Percentiles rank a stretch among this genome's conserved stretches.
These are phyloP conservation scores for Melieria omissa DNA, from an alignment of 2,888 invertebrate species.

Conservation along the genomic window DNA sequence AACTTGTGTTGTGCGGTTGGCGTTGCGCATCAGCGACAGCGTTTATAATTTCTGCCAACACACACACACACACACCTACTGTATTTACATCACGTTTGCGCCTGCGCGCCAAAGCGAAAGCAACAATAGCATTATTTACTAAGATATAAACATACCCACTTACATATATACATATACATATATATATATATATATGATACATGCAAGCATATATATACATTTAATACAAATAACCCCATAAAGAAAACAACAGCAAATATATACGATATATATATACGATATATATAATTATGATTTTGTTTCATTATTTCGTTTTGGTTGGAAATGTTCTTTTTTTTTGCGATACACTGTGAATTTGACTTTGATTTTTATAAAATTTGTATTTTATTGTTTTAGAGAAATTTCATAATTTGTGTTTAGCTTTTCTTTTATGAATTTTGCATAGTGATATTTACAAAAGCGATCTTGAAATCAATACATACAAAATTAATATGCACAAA, in stretches of 20 bases:
- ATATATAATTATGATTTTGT: background rate
- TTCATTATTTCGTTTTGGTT: no score
- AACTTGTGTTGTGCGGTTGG: no score
- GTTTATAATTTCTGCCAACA: background rate
- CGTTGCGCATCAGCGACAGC: background rate
- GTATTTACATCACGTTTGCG: background rate
- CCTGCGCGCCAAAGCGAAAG: background rate
- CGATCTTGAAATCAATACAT: no score
- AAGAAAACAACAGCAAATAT: conserved; percentile 14
- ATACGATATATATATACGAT: conserved; percentile 16
- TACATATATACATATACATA: conserved; percentile 25
- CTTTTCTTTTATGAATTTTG: no score
- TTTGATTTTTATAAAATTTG: no score
- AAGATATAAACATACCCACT: conserved; percentile 23
- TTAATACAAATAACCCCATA: background rate
- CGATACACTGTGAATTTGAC: no score
- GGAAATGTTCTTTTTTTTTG: no score
- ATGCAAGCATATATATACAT: conserved; percentile 12
- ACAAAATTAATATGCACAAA: no score
- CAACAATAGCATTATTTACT: conserved; percentile 12
- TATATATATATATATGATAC: conserved; percentile 13
- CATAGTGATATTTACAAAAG: no score
- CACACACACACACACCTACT: conserved; percentile 1
- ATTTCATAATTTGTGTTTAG: no score
- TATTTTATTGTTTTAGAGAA: no score